These are phyloP conservation scores for Euplagia quadripunctaria DNA, from an alignment of 2,888 invertebrate genomes.

Conservation along the genomic window DNA sequence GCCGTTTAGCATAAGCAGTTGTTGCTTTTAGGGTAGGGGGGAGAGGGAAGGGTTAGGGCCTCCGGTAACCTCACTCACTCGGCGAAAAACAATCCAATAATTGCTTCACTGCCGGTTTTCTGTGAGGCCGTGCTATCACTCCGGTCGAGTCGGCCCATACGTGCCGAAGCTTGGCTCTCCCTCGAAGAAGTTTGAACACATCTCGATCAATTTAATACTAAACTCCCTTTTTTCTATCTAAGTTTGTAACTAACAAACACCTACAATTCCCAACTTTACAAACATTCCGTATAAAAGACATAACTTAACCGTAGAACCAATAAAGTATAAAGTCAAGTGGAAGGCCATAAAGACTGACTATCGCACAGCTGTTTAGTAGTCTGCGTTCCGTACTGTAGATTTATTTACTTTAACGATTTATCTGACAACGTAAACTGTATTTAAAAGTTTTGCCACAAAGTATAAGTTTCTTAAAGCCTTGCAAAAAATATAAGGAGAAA, in stretches of 20 bases:
- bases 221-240: neutral
- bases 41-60: no score
- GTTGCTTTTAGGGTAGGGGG: no score
- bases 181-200: neutral
- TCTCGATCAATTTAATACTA: neutral
- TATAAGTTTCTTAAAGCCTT: neutral
- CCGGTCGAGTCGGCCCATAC: no score
- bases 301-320: constrained; percentile 24
- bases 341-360: constrained; percentile 34
- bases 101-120: no score
- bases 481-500: neutral
- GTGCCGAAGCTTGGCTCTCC: no score
- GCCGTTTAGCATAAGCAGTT: no score
- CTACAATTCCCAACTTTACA: no score
- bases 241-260: no score
- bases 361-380: constrained; percentile 41
- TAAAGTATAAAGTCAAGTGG: constrained; percentile 39
- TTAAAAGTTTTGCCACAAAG: constrained; percentile 24
- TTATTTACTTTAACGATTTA: constrained; percentile 43
- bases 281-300: constrained; percentile 4
- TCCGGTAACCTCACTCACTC: no score
- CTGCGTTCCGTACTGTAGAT: constrained; percentile 30
- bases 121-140: no score
- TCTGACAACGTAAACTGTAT: constrained; percentile 41
- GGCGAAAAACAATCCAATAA: no score